Evolutionary conservation across 2,888 invertebrate species (phyloP).

Genomic region (Piscicola geometra): DNA sequence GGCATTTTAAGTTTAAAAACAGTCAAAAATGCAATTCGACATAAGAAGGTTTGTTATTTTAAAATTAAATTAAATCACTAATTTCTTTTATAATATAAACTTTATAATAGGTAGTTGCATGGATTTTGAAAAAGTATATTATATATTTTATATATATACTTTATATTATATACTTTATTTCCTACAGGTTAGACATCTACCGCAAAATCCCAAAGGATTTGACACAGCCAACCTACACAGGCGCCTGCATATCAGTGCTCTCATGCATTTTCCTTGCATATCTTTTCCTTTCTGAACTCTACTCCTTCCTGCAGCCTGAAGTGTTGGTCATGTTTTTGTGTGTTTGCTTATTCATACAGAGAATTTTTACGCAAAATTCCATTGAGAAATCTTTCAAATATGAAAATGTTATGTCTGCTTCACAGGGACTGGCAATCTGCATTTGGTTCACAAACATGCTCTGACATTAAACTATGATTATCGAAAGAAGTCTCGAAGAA

Average conservation of each 20-base stretch:
- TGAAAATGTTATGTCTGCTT: not conserved
- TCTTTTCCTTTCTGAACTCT: constrained; percentile 59
- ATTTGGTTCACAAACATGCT: no score
- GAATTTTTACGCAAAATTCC: not conserved
- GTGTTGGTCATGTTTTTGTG: no score
- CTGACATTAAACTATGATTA: no score
- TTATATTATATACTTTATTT: not conserved
- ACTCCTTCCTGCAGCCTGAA: constrained; percentile 57
- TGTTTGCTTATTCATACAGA: not conserved
- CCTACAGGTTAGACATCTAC: constrained; percentile 61
- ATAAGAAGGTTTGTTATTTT: constrained; percentile 25
- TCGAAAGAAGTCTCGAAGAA: no score
- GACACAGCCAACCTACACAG: constrained; percentile 61
- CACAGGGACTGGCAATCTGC: not conserved
- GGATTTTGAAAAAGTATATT: no score
- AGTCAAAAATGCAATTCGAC: constrained; percentile 33
- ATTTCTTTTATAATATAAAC: not conserved
- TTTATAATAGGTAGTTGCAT: no score
- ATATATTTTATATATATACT: not conserved
- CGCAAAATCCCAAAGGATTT: constrained; percentile 63
- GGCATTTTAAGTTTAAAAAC: no score
- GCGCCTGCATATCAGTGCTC: constrained; percentile 59
- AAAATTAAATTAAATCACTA: not conserved
- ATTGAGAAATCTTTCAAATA: no score
- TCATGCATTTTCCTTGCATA: constrained; percentile 59